Conservation (phyloP, 2,888 invertebrate species). For the Hyles lineata region DNA sequence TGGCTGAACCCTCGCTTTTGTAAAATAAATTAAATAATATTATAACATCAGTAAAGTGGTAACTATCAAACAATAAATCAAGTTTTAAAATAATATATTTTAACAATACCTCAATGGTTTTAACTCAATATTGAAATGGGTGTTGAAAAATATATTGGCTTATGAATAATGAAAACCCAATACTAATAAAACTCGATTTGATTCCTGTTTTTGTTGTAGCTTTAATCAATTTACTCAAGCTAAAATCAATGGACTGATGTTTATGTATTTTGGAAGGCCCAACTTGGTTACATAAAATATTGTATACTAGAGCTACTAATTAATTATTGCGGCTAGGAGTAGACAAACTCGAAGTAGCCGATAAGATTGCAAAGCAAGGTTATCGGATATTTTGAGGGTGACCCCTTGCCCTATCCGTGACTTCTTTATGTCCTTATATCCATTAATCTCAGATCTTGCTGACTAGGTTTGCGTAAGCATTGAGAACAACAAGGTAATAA, state of each 20-base stretch:
- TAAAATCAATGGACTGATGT: not conserved
- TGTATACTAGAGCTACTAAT: not conserved
- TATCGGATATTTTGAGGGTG: not conserved
- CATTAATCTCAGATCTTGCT: slow-evolving; percentile 13
- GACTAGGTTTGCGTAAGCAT: slow-evolving; percentile 3
- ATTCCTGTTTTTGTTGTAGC: not conserved
- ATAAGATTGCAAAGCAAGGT: slow-evolving; percentile 9
- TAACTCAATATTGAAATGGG: too few species aligned
- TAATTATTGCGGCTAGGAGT: not conserved
- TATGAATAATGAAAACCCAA: too few species aligned
- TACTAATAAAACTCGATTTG: too few species aligned
- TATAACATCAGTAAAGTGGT: too few species aligned
- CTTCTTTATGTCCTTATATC: not conserved
- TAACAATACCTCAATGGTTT: too few species aligned
- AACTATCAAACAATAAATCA: too few species aligned
- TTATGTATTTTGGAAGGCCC: not conserved
- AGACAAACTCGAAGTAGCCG: not conserved
- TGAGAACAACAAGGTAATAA: slow-evolving; percentile 1
- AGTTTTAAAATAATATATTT: too few species aligned
- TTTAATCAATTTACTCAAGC: not conserved
- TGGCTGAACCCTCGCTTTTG: too few species aligned
- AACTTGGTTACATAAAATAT: not conserved
- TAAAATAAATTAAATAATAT: too few species aligned
- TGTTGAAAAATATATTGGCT: too few species aligned
- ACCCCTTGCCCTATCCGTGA: not conserved